Evolutionary conservation across 2,797 vertebrate species (phyloP), one percentile per base, ranked within the genome.

Genomic region (Scolopax bukidnonensis): DNA sequence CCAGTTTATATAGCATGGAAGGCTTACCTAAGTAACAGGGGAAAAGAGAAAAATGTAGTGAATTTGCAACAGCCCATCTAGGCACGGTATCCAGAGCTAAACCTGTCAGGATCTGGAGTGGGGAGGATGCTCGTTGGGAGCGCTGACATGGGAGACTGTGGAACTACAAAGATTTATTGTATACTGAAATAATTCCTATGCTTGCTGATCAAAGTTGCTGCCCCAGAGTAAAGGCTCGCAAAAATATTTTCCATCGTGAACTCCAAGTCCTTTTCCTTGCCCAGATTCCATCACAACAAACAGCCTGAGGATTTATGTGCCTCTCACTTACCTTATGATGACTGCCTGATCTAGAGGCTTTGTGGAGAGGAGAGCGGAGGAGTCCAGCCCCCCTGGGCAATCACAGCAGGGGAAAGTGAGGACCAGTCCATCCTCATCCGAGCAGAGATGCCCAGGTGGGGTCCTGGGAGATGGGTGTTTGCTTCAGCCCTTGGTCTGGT

Each of bases 231-330:
- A 90, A 74, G 84, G 85, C 80, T 43, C 81, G 77, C 93, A 50
- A 36, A 91, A 88, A 67, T 45, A 97, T 95, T 97, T 97, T 96
- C 94, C 94, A 65, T 51, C 1, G 0, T 27, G 85, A 54, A 20
- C 75, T 96, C 96, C 96, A 96, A 96, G 90, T 84, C 23, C 57
- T 12, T 82, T 90, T 64, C 41, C 93, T 80, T 95, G 95, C 96
- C 94, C 95, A 95, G 91, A 96, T 96, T 95, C 90, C 93, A 93
- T 80, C 93, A 94, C 48, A 60, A 83, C 60, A 91, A 76, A 82
- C 57, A 82, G 74, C 40, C n/a, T n/a, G 13, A 45, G 68, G 93
- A 93, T 95, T 96, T 83, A 80, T 0, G 1, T 9, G 70, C 63
- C 28, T 82, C 64, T 69, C 63, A 1, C 47, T 87, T 67, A 86